phyloP scores from a whole-genome alignment of 2,113 vertebrate species.

The human region DNA sequence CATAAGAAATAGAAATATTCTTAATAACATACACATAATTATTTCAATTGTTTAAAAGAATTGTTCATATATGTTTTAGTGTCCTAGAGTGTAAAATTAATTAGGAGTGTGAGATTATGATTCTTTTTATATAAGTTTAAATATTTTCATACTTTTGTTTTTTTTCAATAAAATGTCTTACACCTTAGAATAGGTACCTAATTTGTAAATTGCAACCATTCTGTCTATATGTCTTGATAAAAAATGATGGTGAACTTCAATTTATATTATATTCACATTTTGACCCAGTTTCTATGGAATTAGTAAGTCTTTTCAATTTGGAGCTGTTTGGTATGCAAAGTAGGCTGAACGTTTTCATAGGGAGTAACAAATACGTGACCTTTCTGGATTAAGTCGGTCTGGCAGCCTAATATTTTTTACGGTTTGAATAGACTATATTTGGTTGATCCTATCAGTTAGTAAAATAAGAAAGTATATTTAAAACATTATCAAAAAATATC shows the following conservation, averaged over 20 bases:
- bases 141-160: not conserved
- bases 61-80: not conserved
- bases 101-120: not conserved
- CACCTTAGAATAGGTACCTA: not conserved
- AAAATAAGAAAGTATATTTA: not conserved
- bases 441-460: not conserved
- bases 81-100: not conserved
- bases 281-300: constrained; percentile 58
- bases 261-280: constrained; percentile 49
- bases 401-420: constrained; percentile 17
- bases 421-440: constrained; percentile 42
- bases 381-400: constrained; percentile 49
- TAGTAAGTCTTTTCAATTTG: constrained; percentile 33
- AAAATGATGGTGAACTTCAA: constrained; percentile 2
- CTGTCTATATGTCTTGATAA: not conserved
- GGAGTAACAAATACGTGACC: constrained; percentile 50
- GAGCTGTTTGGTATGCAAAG: constrained; percentile 58
- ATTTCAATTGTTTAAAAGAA: not conserved
- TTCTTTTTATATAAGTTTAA: not conserved
- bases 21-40: not conserved
- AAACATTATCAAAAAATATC: not conserved
- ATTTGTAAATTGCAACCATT: not conserved
- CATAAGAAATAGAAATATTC: not conserved
- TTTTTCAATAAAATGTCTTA: not conserved
- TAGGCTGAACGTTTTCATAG: constrained; percentile 31